Conservation (phyloP, 2,888 invertebrate genomes). For the Eurois occulta region DNA sequence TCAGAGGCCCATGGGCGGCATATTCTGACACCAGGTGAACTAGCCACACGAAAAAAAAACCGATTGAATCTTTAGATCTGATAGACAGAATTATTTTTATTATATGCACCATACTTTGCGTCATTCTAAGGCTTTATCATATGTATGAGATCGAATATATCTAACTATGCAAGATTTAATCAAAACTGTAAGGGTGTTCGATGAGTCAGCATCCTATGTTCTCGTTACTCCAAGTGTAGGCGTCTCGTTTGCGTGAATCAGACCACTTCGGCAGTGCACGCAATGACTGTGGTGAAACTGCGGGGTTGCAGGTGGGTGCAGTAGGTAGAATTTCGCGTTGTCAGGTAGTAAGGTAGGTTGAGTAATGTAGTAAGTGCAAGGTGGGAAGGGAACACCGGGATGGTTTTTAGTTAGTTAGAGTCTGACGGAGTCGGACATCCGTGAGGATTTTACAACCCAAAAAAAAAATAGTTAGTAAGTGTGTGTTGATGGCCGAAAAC, state of each 20-base stretch:
- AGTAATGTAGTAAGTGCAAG: not conserved
- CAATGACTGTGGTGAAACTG: constrained; percentile 6
- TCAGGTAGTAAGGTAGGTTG: not conserved
- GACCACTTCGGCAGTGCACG: not conserved
- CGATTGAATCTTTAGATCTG: not conserved
- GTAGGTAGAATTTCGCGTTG: not conserved
- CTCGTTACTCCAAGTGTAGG: constrained; percentile 15
- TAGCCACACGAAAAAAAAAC: too few relatives aligned
- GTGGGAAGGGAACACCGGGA: too few relatives aligned
- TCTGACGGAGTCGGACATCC: too few relatives aligned
- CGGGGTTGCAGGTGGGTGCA: constrained; percentile 15
- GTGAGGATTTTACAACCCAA: too few relatives aligned
- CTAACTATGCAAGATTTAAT: not conserved
- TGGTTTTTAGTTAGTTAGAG: too few relatives aligned
- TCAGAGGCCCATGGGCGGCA: too few relatives aligned
- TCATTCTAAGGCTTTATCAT: not conserved
- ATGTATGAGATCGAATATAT: not conserved
- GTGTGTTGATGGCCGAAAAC: not conserved
- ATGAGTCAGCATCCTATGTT: constrained; percentile 21
- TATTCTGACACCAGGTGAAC: too few relatives aligned
- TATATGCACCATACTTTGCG: not conserved
- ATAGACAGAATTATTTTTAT: not conserved
- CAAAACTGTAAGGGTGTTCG: constrained; percentile 7
- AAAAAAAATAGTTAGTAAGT: too few relatives aligned
- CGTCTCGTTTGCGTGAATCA: constrained; percentile 1